Percentiles rank a stretch among this genome's conserved stretches.
Conservation (phyloP, 2,797 vertebrate species). For the Zenarchopterus dispar region DNA sequence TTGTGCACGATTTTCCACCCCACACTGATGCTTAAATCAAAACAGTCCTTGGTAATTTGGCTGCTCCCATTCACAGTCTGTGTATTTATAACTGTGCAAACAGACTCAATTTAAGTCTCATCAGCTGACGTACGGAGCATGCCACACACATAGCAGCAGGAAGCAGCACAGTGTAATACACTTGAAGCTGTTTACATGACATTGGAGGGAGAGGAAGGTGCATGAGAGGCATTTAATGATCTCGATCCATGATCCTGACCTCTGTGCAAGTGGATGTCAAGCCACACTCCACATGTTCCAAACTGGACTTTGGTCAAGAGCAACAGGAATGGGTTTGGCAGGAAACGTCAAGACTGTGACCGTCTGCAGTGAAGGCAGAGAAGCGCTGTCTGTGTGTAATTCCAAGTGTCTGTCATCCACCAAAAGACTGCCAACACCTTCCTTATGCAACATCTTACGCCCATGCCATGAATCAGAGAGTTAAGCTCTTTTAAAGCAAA, state of each 20-base stretch:
- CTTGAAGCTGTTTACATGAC: slow-evolving; percentile 76
- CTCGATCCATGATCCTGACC: slow-evolving; percentile 70
- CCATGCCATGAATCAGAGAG: slow-evolving; percentile 53
- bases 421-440: slow-evolving; percentile 30
- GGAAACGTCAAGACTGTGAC: slow-evolving; percentile 54
- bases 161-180: slow-evolving; percentile 74
- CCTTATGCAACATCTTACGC: slow-evolving; percentile 27
- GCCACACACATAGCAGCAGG: slow-evolving; percentile 78
- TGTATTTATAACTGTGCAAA: slow-evolving; percentile 76
- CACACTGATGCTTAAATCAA: slow-evolving; percentile 65
- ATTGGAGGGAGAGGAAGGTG: slow-evolving; percentile 63
- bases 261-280: slow-evolving; percentile 74
- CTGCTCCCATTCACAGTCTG: slow-evolving; percentile 60
- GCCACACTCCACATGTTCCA: slow-evolving; percentile 65
- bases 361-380: slow-evolving; percentile 45
- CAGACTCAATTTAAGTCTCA: slow-evolving; percentile 72
- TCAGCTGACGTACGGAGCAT: slow-evolving; percentile 76
- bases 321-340: slow-evolving; percentile 75
- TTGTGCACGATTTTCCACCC: slow-evolving; percentile 60
- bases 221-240: slow-evolving; percentile 70
- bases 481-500: slow-evolving; percentile 48
- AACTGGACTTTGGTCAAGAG: slow-evolving; percentile 72
- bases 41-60: slow-evolving; percentile 73
- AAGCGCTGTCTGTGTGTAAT: slow-evolving; percentile 11
- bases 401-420: slow-evolving; percentile 6